Conservation (phyloP, 2,888 invertebrate genomes). For the Elysia crispata region DNA sequence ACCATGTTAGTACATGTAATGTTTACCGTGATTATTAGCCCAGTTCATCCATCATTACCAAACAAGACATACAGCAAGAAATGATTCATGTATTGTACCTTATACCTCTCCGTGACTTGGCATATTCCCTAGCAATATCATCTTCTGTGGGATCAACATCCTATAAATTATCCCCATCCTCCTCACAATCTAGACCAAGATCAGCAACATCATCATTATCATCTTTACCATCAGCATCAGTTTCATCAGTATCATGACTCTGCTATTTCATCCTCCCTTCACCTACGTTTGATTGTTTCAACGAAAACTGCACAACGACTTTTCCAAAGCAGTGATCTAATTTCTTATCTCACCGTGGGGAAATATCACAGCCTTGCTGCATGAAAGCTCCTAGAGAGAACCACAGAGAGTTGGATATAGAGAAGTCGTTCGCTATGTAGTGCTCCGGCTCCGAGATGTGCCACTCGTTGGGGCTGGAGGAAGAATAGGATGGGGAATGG, state of each 20-base stretch:
- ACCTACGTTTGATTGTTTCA: no score
- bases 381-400: conserved; percentile 98
- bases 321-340: no score
- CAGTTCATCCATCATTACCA: no score
- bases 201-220: conserved; percentile 39
- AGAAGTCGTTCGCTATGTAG: conserved; percentile 82
- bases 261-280: background rate
- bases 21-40: no score
- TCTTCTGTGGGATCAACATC: no score
- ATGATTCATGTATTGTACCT: no score
- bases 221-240: conserved; percentile 38
- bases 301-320: no score
- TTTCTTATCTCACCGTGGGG: conserved; percentile 85
- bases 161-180: conserved; percentile 26
- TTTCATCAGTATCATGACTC: conserved; percentile 30
- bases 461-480: conserved; percentile 95
- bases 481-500: background rate
- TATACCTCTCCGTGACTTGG: no score
- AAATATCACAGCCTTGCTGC: conserved; percentile 98
- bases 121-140: no score
- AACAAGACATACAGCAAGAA: no score
- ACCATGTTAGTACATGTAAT: no score
- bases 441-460: conserved; percentile 70
- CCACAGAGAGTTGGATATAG: conserved; percentile 97
- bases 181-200: conserved; percentile 30